Base-by-base conservation (phyloP, 2,797 vertebrate genomes). In the Acrossocheilus fasciatus region DNA sequence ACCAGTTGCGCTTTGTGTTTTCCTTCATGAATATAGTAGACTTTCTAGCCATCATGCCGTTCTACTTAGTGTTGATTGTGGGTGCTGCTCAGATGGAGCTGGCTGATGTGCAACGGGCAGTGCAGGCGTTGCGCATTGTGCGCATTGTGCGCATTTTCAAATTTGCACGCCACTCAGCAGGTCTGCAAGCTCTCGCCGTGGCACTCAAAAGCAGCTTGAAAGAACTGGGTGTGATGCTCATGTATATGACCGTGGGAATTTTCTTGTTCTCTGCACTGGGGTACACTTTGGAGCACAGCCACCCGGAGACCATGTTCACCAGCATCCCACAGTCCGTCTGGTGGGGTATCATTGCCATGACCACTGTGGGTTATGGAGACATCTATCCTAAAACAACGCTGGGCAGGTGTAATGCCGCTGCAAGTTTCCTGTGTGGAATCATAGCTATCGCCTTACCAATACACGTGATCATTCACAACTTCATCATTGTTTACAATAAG, bases 281-380 rank as follows among this genome's bases (percentile, higher is more conserved):
- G 89, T 99, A 99, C 94, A 98, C 97, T 36, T 95, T 99, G 96
- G 98, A 99, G 91, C 98, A 98, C 92, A 97, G 95, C 83, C 98
- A 99, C 86, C 97, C 98, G 0, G 98, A 99, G 34, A 99, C 98
- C 3, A 91, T 99, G 91, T 99, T 99, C 90, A 99, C 97, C 92
- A 99, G 98, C 94, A 99, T 99, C 92, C 98, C 98, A 0, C 97
- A 98, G 91, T 98, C 98, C 0, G 98, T 99, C 93, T 99, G 98
- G 98, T 99, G 98, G 98, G 98, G 98, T 34, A 97, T 99, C 90
- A 99, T 98, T 92, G 99, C 98, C 89, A 99, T 99, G 98, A 98
- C 98, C 74, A 99, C 98, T 0, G 98, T 99, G 80, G 98, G 98
- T 14, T 99, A 99, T 0, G 98, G 98, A 2, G 98, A 99, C 89